Evolutionary conservation across 1,140 invertebrate species (phyloP), one percentile per base, ranked within the genome.

Genomic region (Saccostrea echinata): DNA sequence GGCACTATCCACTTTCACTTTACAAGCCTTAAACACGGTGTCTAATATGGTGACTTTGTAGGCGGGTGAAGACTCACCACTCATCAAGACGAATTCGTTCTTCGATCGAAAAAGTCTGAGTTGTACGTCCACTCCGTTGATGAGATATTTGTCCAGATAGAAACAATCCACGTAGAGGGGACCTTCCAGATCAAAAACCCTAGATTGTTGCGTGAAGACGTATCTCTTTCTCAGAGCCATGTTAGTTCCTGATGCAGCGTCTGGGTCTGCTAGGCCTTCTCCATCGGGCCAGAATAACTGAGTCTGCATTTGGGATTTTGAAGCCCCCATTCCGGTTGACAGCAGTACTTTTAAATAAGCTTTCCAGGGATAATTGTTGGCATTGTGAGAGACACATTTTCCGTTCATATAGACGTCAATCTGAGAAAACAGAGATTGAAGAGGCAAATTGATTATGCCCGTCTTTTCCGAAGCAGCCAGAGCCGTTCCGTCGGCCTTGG

Each of bases 71-170:
- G 52, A 24, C n/a, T 86, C 85, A 6, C 21, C 68, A 18, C 85
- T 86, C 85, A 86, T 85, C 24, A 89, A 11, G 53, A 89, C 64
- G 18, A 89, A 89, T 24, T 81, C 61, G 27, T 55, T 80, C 68
- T 85, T 86, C 11, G 35, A 64, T 30, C 85, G 35, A 81, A 86
- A 86, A 4, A 89, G 53, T 68, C 84, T 84, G 0, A 86, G 33
- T 27, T 86, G 82, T 80, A 89, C 18, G 61, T 89, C 85, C 2
- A 89, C 85, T 1, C 88, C 88, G 27, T 89, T 86, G 64, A 89
- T 51, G 9, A 89, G 82, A 35, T 89, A 89, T 55, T 84, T 86
- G n/a, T 89, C 85, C 11, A 86, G 13, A 51, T 16, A 13, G 24
- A 89, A 89, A 0, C 68, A 51, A 16, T 89, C 88, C 51, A 84